A percentile compares a stretch with the other conserved stretches of the same genome.
Conservation (phyloP, 2,888 invertebrate genomes). For the Drosophila quinaria region DNA sequence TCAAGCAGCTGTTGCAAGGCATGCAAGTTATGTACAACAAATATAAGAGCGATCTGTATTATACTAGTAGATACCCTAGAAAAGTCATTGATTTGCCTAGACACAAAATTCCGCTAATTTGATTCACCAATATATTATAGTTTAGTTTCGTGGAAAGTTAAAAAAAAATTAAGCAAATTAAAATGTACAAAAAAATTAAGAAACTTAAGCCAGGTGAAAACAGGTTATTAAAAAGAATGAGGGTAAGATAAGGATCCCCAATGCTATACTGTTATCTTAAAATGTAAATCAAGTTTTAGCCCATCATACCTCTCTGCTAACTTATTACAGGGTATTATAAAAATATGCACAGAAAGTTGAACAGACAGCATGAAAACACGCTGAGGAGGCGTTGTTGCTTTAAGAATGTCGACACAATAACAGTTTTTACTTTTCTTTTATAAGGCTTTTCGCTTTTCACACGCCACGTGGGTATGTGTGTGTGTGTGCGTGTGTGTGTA, state of each 20-base stretch:
- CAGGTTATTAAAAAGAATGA: too few species aligned
- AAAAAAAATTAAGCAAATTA: too few species aligned
- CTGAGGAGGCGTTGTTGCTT: conserved; percentile 39
- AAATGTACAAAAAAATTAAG: too few species aligned
- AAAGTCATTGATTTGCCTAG: not conserved
- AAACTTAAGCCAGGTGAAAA: too few species aligned
- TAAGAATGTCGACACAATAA: conserved; percentile 48
- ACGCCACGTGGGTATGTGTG: conserved; percentile 14
- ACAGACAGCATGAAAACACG: conserved; percentile 26
- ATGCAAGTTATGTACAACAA: conserved; percentile 31
- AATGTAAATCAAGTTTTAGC: too few species aligned
- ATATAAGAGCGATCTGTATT: not conserved
- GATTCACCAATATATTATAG: too few species aligned
- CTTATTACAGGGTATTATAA: conserved; percentile 27
- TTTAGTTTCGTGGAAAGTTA: too few species aligned
- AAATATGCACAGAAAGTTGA: conserved; percentile 41
- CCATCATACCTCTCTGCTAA: not conserved
- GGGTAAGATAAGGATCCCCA: not conserved
- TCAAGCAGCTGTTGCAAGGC: conserved; percentile 43
- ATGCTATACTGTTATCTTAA: not conserved
- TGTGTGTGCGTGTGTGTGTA: not conserved
- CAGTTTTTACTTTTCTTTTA: conserved; percentile 32
- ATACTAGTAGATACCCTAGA: conserved; percentile 21
- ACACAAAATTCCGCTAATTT: too few species aligned
- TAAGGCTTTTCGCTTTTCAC: conserved; percentile 43